These are phyloP conservation scores for Symphodus melops DNA, from an alignment of 2,113 vertebrate species.

Conservation along the genomic window DNA sequence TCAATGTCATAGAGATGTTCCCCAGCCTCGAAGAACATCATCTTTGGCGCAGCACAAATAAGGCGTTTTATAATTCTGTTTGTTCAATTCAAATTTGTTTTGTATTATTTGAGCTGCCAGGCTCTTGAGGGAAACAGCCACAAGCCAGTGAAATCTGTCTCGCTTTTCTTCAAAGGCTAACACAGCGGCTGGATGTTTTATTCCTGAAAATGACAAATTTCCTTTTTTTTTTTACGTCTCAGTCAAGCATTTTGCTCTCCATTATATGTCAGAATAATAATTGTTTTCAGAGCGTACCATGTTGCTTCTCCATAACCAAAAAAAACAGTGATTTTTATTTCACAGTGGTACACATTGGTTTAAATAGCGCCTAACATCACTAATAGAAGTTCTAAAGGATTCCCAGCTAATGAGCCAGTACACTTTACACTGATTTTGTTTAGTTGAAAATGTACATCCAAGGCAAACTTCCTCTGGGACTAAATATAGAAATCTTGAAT, in stretches of 20 bases:
- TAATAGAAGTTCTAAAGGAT: no score
- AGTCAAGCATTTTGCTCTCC: not conserved
- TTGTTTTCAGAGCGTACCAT: not conserved
- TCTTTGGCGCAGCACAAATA: conserved; percentile 25
- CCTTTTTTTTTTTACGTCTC: not conserved
- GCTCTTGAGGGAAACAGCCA: conserved; percentile 12
- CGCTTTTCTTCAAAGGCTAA: conserved; percentile 6
- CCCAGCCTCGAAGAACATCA: conserved; percentile 1
- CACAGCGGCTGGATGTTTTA: not conserved
- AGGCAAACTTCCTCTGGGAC: no score
- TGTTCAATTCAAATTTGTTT: conserved; percentile 26
- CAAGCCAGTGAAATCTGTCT: conserved; percentile 18
- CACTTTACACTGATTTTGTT: no score
- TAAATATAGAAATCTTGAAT: no score
- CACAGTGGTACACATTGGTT: not conserved
- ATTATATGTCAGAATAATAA: not conserved
- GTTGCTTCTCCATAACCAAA: not conserved
- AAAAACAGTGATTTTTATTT: not conserved
- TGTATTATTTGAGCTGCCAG: conserved; percentile 15
- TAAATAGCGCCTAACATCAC: no score
- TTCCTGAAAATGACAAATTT: not conserved
- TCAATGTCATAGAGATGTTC: conserved; percentile 18
- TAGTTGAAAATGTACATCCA: no score
- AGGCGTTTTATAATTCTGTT: conserved; percentile 32
- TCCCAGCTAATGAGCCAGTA: no score